These are phyloP conservation scores for Bombyx huttoni DNA, from an alignment of 2,888 invertebrate species.

Conservation along the genomic window DNA sequence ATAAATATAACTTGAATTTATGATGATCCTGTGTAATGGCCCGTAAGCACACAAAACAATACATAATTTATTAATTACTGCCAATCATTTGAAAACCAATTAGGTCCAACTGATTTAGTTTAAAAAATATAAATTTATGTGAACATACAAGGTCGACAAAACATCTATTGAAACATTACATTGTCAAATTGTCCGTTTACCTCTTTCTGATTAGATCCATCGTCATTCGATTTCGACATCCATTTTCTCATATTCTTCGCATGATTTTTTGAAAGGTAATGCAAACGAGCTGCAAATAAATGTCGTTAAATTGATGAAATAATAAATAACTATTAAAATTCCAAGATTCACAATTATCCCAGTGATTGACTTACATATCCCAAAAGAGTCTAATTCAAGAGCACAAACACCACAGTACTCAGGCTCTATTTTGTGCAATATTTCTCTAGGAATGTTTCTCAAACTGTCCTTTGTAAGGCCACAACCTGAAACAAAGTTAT, in stretches of 20 bases:
- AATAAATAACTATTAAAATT: background rate
- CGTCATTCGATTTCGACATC: constrained; percentile 21
- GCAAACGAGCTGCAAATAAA: constrained; percentile 48
- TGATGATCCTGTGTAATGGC: too few relatives aligned
- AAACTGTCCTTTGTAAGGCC: constrained; percentile 30
- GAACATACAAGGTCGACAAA: constrained; percentile 35
- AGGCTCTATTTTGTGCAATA: constrained; percentile 31
- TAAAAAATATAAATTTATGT: constrained; percentile 22
- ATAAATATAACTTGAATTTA: too few relatives aligned
- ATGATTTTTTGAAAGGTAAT: constrained; percentile 55
- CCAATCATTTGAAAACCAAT: too few relatives aligned
- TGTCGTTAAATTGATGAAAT: constrained; percentile 2
- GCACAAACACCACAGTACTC: constrained; percentile 44
- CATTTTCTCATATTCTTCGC: constrained; percentile 46
- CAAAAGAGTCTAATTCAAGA: constrained; percentile 23
- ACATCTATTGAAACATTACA: constrained; percentile 43
- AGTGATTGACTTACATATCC: constrained; percentile 28
- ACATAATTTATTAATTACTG: too few relatives aligned
- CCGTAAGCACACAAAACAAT: too few relatives aligned
- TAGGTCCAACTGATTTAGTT: too few relatives aligned
- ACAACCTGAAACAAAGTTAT: constrained; percentile 34
- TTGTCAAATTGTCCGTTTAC: constrained; percentile 50
- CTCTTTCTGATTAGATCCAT: constrained; percentile 22
- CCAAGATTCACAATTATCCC: background rate
- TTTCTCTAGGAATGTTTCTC: constrained; percentile 29